Evolutionary conservation across 2,113 vertebrate genomes (phyloP), one percentile per base, ranked within the genome.

Genomic region (Burhinus bistriatus): DNA sequence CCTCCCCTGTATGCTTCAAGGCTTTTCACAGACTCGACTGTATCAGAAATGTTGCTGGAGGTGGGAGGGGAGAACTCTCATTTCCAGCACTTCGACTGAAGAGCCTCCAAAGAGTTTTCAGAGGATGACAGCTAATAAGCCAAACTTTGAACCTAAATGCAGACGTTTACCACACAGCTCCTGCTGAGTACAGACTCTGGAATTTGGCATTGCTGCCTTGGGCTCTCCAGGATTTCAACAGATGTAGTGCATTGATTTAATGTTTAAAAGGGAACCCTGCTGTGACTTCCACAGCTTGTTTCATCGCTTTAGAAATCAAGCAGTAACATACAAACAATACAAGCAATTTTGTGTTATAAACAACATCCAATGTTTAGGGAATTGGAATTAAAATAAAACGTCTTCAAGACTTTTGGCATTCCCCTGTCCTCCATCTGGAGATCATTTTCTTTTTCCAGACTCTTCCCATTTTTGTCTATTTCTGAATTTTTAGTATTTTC

Each of bases 251-350:
- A 91, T 96, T 94, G 97, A 97, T 97, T 97, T 94, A 94, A 89
- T 93, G 95, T 86, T 94, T 96, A 76, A 95, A 97, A 94, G 69
- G 91, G 72, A 97, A 30, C 90, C 96, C 97, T 92, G 96, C 96
- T 96, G 96, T 88, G 94, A 71, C 95, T 97, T 95, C 96, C 93
- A 90, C 95, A 96, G 96, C 95, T 98, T 95, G 94, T 96, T 95
- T 94, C 95, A 95, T 96, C 19, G 20, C 94, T 96, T 92, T 86
- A 51, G 95, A 96, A 97, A 90, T 95, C 89, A 96, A 80, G 94
- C 85, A 84, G 81, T 83, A 98, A 97, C 93, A 92, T 52, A 90
- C 88, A 96, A 96, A 98, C 96, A 97, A 97, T 95, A 93, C 95
- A 88, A 96, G 87, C 57, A 95, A 97, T 96, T 93, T 83, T 93